phyloP scores from a whole-genome alignment of 2,797 vertebrate genomes.

The Notolepis coatsorum region DNA sequence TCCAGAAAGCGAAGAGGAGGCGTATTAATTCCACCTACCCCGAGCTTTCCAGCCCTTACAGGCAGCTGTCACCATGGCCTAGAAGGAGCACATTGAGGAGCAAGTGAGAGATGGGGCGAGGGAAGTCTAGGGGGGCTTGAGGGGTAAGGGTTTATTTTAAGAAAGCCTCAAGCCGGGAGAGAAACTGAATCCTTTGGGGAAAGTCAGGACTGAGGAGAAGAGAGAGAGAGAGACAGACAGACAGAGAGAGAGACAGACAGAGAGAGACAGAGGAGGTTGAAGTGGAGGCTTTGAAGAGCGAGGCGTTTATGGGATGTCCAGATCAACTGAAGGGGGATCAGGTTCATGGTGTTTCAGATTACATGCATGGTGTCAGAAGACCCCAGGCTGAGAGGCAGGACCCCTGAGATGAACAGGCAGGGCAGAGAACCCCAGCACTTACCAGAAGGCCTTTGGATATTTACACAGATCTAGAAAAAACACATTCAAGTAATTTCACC shows the following conservation, averaged over 20 bases:
- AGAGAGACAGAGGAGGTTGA: conserved; percentile 31
- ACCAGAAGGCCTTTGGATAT: too few relatives aligned
- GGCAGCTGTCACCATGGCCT: conserved; percentile 84
- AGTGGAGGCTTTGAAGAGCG: conserved; percentile 50
- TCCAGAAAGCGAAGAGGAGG: conserved; percentile 60
- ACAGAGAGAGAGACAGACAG: conserved; percentile 38
- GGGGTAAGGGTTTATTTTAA: conserved; percentile 79
- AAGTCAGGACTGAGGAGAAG: conserved; percentile 81
- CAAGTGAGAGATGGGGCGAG: conserved; percentile 66
- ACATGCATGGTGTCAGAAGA: neutral
- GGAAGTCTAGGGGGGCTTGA: conserved; percentile 64
- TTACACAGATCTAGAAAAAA: too few relatives aligned
- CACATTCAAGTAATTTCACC: too few relatives aligned
- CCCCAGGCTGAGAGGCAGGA: too few relatives aligned
- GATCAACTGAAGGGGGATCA: conserved; percentile 50
- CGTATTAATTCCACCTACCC: conserved; percentile 74
- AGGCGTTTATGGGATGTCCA: conserved; percentile 40
- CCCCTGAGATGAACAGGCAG: too few relatives aligned
- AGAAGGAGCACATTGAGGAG: conserved; percentile 85
- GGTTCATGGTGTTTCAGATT: conserved; percentile 1
- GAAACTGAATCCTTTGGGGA: conserved; percentile 83
- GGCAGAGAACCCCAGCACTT: too few relatives aligned
- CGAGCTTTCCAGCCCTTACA: conserved; percentile 63
- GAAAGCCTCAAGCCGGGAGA: conserved; percentile 72
- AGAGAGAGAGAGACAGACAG: conserved; percentile 57